A percentile compares a stretch with the other conserved stretches of the same genome.
Conservation (phyloP, 2,888 invertebrate genomes). For the Oxyteleia sp. region DNA sequence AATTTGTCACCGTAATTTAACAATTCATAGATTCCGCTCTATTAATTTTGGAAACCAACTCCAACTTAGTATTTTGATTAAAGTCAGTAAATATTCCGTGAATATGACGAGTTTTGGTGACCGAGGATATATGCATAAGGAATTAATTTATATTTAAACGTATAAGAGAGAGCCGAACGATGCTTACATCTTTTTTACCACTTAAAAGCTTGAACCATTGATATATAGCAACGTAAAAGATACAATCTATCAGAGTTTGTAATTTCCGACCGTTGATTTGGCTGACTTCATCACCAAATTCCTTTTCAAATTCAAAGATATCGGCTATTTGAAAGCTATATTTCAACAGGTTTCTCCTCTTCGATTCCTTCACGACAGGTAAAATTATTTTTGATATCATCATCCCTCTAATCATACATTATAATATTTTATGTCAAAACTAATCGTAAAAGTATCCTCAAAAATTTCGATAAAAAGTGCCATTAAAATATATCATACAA, state of each 20-base stretch:
- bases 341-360: constrained; percentile 61
- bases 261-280: constrained; percentile 64
- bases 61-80: constrained; percentile 18
- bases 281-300: constrained; percentile 67
- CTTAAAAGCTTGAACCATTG: constrained; percentile 58
- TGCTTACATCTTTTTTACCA: constrained; percentile 64
- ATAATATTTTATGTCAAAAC: constrained; percentile 51
- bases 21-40: too few relatives aligned
- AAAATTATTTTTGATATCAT: constrained; percentile 66
- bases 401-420: constrained; percentile 53
- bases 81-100: background rate
- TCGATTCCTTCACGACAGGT: constrained; percentile 58
- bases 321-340: constrained; percentile 65
- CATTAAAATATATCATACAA: too few relatives aligned
- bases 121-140: constrained; percentile 1
- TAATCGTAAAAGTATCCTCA: too few relatives aligned
- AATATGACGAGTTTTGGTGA: constrained; percentile 9
- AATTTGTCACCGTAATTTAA: too few relatives aligned
- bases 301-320: constrained; percentile 61
- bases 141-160: constrained; percentile 48
- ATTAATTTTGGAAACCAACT: too few relatives aligned
- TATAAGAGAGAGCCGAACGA: constrained; percentile 33
- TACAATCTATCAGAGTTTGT: constrained; percentile 64
- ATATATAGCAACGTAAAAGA: constrained; percentile 60
- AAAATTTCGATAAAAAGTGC: too few relatives aligned